Base-by-base conservation (phyloP, 2,797 vertebrate genomes). In the Telmatherina bonti region DNA sequence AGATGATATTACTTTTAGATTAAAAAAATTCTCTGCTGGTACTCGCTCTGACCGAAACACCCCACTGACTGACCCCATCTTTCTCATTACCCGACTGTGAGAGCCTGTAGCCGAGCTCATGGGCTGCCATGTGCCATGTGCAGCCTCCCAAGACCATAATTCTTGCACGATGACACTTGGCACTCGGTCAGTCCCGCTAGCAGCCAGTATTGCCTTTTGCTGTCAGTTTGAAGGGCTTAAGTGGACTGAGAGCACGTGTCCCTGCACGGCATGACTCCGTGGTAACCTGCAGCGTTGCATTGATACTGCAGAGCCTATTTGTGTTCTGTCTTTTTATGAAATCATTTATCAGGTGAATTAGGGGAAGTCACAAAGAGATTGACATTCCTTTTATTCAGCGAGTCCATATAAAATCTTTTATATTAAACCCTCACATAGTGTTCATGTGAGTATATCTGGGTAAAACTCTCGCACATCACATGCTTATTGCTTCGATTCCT, bases 121-220 rank as follows among this genome's bases (percentile, higher is more conserved):
- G 62, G 61, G 62, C 72, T 35, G 65, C 47, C 67, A 68, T 67
- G 85, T 35, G 65, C 47, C 67, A 68, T 67, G 85, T 80, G 84
- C 70, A 45, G 64, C 73, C 58, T 63, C 59, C 51, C 26, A 0
- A 9, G 63, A 74, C 72, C 59, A 61, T 61, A 36, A 65, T 57
- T 67, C 58, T 67, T 67, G 52, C 62, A 54, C 2, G 26, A 43
- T 81, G 84, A 76, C 81, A 80, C 78, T 80, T 55, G 60, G 33
- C 64, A 33, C 70, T 58, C 9, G 1, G 31, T 60, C 62, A 56
- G 52, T 53, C 59, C 73, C 30, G 70, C 79, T 72, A 63, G 68
- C 76, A 59, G 82, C 74, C 56, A 74, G 72, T 29, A 43, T 69
- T 75, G 74, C 70, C 67, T 81, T 64, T 80, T 74, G 62, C 71